Evolutionary conservation across 2,113 vertebrate genomes (phyloP), one percentile per base, ranked within the genome.

Genomic region (Strix aluco): DNA sequence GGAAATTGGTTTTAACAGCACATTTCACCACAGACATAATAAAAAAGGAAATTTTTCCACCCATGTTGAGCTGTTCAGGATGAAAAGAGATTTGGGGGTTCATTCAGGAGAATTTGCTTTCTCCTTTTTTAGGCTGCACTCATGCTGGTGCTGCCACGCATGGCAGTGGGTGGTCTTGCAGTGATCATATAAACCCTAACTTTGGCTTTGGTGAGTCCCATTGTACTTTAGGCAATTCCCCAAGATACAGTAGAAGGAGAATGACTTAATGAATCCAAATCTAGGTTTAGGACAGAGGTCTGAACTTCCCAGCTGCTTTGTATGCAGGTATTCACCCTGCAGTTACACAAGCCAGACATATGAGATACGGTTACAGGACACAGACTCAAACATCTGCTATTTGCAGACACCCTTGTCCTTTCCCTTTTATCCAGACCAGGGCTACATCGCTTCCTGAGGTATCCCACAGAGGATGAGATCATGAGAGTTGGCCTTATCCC

Each of bases 1-100:
- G 73, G 42, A 94, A 96, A 92, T 82, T 70, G n/a, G 54, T 91
- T 93, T 94, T 96, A 96, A 88, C 81, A 79, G 70, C 66, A 82
- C 55, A 83, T 92, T 96, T 95, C 75, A 93, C 32, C 63, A 86
- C 21, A 72, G 91, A 58, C 3, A 0, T 58, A 69, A 78, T 91
- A 90, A 84, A 93, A 84, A 89, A 80, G 29, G 32, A 70, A 73
- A 82, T n/a, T 84, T 91, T 94, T 67, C 62, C 20, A 2, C 32
- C 49, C 34, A 29, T n/a, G 13, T 74, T 57, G 55, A 63, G 57
- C 65, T 74, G 18, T 74, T 73, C 38, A 74, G 46, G 59, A 82
- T 72, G 44, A 93, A 91, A n/a, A 69, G 47, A 55, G 40, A 91
- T 89, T 75, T 85, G n/a, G 26, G 26, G 30, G 32, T 77, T 84